These are phyloP conservation scores for Lepus oiostolus DNA, from an alignment of 2,797 vertebrate genomes.

Conservation along the genomic window DNA sequence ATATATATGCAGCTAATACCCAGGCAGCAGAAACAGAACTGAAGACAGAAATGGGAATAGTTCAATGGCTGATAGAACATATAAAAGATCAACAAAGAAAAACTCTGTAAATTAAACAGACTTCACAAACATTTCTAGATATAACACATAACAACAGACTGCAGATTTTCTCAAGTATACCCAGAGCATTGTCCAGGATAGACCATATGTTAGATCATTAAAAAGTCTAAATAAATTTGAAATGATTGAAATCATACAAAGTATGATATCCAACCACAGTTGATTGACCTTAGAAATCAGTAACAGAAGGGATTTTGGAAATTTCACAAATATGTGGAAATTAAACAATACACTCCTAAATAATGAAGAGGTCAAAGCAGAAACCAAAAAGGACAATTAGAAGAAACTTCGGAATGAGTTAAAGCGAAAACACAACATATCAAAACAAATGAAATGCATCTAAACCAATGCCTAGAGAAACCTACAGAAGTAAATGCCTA, in stretches of 20 bases:
- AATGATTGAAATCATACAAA: not conserved
- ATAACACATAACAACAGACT: not conserved
- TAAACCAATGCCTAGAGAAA: not conserved
- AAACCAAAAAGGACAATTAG: not conserved
- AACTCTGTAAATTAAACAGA: not conserved
- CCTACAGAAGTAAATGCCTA: not conserved
- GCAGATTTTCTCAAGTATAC: not conserved
- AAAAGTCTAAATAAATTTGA: not conserved
- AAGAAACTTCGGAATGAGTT: not conserved
- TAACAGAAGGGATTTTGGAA: not conserved
- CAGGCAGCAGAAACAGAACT: not conserved
- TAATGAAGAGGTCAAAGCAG: not conserved
- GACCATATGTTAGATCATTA: not conserved
- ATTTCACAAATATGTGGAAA: not conserved
- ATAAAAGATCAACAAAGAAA: not conserved
- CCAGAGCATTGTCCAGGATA: not conserved
- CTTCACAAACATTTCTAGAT: conserved; percentile 2
- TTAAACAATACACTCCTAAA: conserved; percentile 15
- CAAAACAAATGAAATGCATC: not conserved
- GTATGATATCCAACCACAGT: not conserved
- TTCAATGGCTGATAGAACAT: not conserved
- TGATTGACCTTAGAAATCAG: conserved; percentile 30
- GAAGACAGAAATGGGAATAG: not conserved
- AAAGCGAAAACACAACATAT: conserved; percentile 2
- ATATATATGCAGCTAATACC: not conserved